These are phyloP conservation scores for Drosophila nigricruria DNA, from an alignment of 2,888 invertebrate genomes.

Conservation along the genomic window DNA sequence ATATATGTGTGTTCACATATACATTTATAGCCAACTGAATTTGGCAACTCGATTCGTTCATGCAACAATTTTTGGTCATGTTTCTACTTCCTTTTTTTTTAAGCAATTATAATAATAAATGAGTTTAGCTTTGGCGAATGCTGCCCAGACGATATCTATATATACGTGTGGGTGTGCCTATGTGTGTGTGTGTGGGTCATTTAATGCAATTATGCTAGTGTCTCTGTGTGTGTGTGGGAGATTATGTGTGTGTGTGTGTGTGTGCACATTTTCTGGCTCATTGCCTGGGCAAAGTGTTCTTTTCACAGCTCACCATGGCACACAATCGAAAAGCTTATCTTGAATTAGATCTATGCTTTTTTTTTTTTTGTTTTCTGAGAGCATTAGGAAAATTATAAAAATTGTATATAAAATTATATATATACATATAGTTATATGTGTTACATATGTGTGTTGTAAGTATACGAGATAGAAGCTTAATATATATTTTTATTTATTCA, in stretches of 20 bases:
- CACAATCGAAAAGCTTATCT: neutral
- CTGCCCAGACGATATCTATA: slow-evolving; percentile 18
- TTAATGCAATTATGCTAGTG: slow-evolving; percentile 65
- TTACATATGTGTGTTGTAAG: too few species aligned
- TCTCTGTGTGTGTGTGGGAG: slow-evolving; percentile 17
- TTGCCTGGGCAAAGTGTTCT: slow-evolving; percentile 20
- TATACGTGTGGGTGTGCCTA: slow-evolving; percentile 1
- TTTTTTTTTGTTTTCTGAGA: neutral
- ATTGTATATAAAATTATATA: neutral
- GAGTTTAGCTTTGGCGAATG: slow-evolving; percentile 49
- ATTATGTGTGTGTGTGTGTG: slow-evolving; percentile 46
- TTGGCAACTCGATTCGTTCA: slow-evolving; percentile 36
- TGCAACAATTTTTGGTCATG: slow-evolving; percentile 40
- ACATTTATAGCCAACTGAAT: slow-evolving; percentile 10
- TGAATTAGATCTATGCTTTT: neutral
- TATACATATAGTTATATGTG: neutral
- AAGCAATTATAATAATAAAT: slow-evolving; percentile 77
- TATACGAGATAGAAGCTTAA: neutral
- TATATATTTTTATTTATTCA: too few species aligned
- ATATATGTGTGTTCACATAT: slow-evolving; percentile 2
- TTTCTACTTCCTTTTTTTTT: slow-evolving; percentile 35
- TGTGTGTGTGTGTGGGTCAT: slow-evolving; percentile 30
- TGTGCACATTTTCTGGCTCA: slow-evolving; percentile 49
- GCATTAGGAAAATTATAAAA: neutral
- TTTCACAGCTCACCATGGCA: neutral